Conservation (phyloP, 2,113 vertebrate genomes). For the Bombycilla garrulus region DNA sequence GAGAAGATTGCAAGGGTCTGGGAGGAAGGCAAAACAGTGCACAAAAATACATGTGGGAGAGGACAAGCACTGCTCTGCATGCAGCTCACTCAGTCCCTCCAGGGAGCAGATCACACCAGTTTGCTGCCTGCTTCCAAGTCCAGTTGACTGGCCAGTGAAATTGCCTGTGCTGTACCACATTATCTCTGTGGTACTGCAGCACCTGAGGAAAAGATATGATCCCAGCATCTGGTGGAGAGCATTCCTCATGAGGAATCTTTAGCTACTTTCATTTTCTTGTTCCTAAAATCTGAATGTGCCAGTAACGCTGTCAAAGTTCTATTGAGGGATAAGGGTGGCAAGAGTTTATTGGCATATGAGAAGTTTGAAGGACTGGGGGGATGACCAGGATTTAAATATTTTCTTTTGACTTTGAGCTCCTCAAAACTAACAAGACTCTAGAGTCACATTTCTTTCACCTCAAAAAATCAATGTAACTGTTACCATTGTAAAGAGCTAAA, state of each 20-base stretch:
- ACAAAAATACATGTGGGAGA: neutral
- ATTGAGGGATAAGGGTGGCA: neutral
- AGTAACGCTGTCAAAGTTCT: neutral
- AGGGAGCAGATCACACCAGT: neutral
- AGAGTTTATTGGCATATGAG: neutral
- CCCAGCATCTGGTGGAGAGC: neutral
- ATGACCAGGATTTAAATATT: neutral
- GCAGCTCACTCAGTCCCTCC: neutral
- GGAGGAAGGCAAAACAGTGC: neutral
- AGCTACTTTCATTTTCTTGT: neutral
- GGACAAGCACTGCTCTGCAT: fast-evolving
- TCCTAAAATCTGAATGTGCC: neutral
- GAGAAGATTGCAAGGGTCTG: neutral
- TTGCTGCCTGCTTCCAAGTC: neutral
- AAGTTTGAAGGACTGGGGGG: neutral
- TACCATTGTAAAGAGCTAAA: neutral
- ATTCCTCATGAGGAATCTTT: neutral
- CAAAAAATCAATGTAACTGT: neutral
- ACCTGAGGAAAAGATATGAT: neutral
- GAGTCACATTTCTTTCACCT: neutral
- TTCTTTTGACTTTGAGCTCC: neutral
- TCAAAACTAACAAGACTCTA: neutral
- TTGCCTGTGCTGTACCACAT: neutral
- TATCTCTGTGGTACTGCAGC: neutral
- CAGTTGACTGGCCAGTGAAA: fast-evolving